Evolutionary conservation across 2,888 invertebrate species (phyloP).

Genomic region (Julus scandinavius): DNA sequence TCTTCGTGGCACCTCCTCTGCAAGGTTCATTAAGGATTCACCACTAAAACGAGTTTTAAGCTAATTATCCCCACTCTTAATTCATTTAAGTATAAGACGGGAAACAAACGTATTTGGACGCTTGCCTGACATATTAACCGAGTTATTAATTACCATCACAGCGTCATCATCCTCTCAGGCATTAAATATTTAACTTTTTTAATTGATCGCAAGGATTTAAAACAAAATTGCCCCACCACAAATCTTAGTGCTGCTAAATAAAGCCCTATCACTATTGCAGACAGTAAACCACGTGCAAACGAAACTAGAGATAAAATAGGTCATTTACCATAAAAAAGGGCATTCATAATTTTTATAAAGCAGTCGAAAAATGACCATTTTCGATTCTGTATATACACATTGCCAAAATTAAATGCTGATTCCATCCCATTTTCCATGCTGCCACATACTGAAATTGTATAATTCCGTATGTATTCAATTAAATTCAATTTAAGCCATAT

Average conservation of each 20-base stretch:
- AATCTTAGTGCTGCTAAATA: not conserved
- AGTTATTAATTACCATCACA: constrained; percentile 21
- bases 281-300: not conserved
- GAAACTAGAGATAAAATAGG: not conserved
- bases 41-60: constrained; percentile 26
- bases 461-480: too few species aligned
- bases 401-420: too few species aligned
- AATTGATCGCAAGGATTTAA: constrained; percentile 23
- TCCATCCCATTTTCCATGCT: too few species aligned
- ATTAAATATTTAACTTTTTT: constrained; percentile 33
- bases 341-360: too few species aligned
- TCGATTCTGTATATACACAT: too few species aligned
- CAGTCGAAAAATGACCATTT: too few species aligned
- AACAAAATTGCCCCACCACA: not conserved
- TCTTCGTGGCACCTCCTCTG: constrained; percentile 8
- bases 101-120: constrained; percentile 26
- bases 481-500: too few species aligned
- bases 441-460: too few species aligned
- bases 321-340: too few species aligned
- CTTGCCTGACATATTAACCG: constrained; percentile 33
- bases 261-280: not conserved
- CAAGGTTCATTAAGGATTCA: constrained; percentile 26
- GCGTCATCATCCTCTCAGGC: constrained; percentile 33
- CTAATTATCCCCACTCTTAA: constrained; percentile 33
- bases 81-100: constrained; percentile 26